These are phyloP conservation scores for Sialia sialis DNA, from an alignment of 2,113 vertebrate species.

Conservation along the genomic window DNA sequence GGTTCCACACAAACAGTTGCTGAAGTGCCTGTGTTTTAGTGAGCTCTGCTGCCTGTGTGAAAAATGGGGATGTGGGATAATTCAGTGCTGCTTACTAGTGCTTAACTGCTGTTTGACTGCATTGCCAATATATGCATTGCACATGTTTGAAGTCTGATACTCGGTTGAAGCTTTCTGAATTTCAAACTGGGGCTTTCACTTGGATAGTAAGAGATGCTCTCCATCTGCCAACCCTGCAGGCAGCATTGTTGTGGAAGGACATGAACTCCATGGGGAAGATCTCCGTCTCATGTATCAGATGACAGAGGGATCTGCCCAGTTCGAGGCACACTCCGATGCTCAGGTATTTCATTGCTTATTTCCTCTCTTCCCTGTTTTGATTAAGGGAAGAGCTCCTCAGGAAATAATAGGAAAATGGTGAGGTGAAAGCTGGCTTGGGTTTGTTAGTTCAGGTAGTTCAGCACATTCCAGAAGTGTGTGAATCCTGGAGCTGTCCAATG, in stretches of 20 bases:
- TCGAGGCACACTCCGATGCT: constrained; percentile 91
- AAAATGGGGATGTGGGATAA: background rate
- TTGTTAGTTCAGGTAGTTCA: background rate
- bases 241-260: constrained; percentile 84
- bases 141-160: background rate
- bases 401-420: background rate
- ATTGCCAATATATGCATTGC: background rate
- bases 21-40: background rate
- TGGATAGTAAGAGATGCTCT: background rate
- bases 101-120: background rate
- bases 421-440: background rate
- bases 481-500: background rate
- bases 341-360: constrained; percentile 75
- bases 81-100: background rate
- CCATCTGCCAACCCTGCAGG: constrained; percentile 68
- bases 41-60: background rate
- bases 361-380: background rate
- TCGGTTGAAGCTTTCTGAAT: background rate
- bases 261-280: constrained; percentile 90
- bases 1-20: background rate
- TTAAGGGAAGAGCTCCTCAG: background rate
- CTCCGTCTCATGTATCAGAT: constrained; percentile 90
- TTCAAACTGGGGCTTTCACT: background rate
- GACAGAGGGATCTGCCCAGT: constrained; percentile 75
- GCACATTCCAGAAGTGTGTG: background rate